These are phyloP conservation scores for Rhynchophorus ferrugineus DNA, from an alignment of 1,140 invertebrate genomes.

Conservation along the genomic window DNA sequence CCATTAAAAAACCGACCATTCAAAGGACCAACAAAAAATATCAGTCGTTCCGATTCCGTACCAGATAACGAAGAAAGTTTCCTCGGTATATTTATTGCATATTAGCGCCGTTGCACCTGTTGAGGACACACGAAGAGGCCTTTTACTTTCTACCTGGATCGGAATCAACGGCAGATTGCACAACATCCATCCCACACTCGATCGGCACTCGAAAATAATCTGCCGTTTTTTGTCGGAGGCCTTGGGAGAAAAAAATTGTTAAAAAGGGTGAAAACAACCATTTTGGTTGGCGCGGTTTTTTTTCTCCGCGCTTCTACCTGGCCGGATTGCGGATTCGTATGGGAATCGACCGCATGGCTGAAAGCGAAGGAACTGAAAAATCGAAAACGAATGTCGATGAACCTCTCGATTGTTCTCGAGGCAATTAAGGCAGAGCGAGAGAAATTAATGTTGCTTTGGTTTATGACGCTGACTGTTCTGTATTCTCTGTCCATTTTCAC, in stretches of 20 bases:
- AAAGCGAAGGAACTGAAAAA: too few relatives aligned
- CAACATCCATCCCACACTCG: conserved; percentile 15
- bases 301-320: conserved; percentile 11
- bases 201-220: conserved; percentile 16
- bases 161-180: conserved; percentile 16
- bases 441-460: neutral
- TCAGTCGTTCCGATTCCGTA: neutral
- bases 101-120: neutral
- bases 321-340: conserved; percentile 8
- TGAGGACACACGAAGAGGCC: conserved; percentile 2
- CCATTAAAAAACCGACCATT: too few relatives aligned
- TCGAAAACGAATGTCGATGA: conserved; percentile 9
- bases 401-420: conserved; percentile 1
- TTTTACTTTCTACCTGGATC: conserved; percentile 20
- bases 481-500: neutral
- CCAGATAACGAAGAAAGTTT: neutral
- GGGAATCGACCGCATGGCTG: conserved; percentile 12
- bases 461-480: neutral
- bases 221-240: conserved; percentile 16
- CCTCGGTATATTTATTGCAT: neutral
- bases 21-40: neutral
- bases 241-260: conserved; percentile 6
- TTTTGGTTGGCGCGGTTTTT: conserved; percentile 6
- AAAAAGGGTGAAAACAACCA: conserved; percentile 24
- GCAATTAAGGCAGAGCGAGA: conserved; percentile 2